Evolutionary conservation across 2,797 vertebrate genomes (phyloP), one percentile per base, ranked within the genome.

Genomic region (Oreonectes daqikongensis): DNA sequence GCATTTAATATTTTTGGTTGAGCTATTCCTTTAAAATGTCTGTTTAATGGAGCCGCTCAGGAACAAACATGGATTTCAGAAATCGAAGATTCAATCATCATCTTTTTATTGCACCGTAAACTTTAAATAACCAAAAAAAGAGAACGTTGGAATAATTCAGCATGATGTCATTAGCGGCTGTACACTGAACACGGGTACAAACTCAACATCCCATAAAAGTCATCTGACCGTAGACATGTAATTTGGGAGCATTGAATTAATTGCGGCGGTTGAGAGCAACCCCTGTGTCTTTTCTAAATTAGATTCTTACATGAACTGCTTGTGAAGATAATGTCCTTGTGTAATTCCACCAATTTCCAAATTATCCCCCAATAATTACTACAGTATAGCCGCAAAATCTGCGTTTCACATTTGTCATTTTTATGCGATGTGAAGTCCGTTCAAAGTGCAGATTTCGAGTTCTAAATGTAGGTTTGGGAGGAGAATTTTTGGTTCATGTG

Each of bases 201-300:
- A 65, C 53, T 81, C 76, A 77, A 38, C 26, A 57, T 81, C 66
- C 63, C 28, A 52, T 79, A 61, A 75, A 52, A 72, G 72, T 72
- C 32, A 66, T 80, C 70, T 75, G 64, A 66, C 63, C 35, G 22
- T 81, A 65, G 81, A 79, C 79, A 59, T 66, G 73, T 24, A 38
- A 74, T 79, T 81, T 73, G 64, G n/a, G 40, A 81, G 72, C 32
- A 50, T 67, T 70, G 69, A 79, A 79, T 78, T 71, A 69, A 79
- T 66, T 78, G 53, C 50, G 64, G 52, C 50, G 61, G 71, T 42
- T 72, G 66, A 77, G 69, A 50, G 44, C 48, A 30, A 73, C 77
- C 46, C 40, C 77, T 79, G 75, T 76, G 69, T 73, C 61, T 63
- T 73, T 48, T 64, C 60, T 63, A 57, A 83, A 77, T 83, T 68